Conservation (phyloP, 2,113 vertebrate species). For the Poecile atricapillus region DNA sequence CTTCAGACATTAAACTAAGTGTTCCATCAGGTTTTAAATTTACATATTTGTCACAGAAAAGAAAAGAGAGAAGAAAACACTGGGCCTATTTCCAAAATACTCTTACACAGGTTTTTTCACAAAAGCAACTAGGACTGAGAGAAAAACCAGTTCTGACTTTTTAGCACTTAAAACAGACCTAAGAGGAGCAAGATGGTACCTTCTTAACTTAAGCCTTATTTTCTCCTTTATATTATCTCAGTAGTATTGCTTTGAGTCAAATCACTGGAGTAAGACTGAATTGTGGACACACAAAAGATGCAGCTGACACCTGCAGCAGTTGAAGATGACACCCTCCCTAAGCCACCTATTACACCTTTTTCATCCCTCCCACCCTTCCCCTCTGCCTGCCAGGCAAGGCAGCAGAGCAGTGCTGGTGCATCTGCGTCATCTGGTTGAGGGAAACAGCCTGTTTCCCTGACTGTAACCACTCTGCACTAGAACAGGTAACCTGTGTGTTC, state of each 20-base stretch:
- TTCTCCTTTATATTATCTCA: background rate
- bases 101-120: background rate
- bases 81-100: background rate
- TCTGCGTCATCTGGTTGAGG: background rate
- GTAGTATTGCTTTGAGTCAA: background rate
- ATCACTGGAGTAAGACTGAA: background rate
- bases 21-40: conserved; percentile 4
- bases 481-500: background rate
- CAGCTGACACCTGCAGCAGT: background rate
- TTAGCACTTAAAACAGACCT: background rate
- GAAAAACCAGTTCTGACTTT: background rate
- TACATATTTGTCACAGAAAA: background rate
- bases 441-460: background rate
- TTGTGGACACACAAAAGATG: background rate
- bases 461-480: background rate
- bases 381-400: background rate
- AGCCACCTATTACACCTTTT: background rate
- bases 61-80: background rate
- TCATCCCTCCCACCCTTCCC: rapidly evolving
- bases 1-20: background rate
- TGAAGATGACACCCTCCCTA: background rate
- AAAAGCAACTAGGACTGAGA: background rate
- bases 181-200: background rate
- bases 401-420: background rate
- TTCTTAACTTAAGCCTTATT: background rate